Evolutionary conservation across 2,888 invertebrate species (phyloP), one percentile per base, ranked within the genome.

Genomic region (Vannuccia rotundouncinata): DNA sequence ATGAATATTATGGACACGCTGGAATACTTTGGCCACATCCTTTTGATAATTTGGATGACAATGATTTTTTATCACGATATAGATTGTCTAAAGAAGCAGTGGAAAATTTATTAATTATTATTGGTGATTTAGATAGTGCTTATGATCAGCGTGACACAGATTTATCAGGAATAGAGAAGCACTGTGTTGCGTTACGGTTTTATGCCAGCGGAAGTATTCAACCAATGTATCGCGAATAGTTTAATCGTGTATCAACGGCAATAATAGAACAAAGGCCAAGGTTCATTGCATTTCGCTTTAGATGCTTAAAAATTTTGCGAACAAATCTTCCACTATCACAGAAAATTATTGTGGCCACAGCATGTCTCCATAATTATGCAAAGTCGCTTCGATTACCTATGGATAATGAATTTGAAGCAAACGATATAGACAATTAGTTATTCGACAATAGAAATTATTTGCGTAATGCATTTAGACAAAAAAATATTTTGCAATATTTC

Each of bases 121-220:
- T 66, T 66, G 66, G 66, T 66, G 5, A 66, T 66, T 66, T 5
- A 66, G 66, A 66, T 66, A 66, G 66, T 66, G 10, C 66, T 66
- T n/a, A n/a, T n/a, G n/a, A n/a, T n/a, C n/a, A n/a, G n/a, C n/a
- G n/a, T 66, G 66, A 66, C 66, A 66, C 66, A 27, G 66, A 66
- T 66, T 66, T 66, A 22, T 66, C 17, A 27, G 66, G 66, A 66
- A 66, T 5, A 66, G 66, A 66, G 66, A 66, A 66, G 66, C 10
- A 22, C 25, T 66, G 66, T 66, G 66, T 66, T 66, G 25, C 66
- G 22, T 66, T 66, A n/a, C 66, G 25, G 66, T 66, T 66, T 66
- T 66, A 22, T 66, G 66, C 66, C 66, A 66, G 66, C 66, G 66
- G 66, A 66, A 66, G 66, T 66, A 22, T 66, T 66, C 66, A 66